phyloP scores from a whole-genome alignment of 2,113 vertebrate genomes.

The Ciconia maguari region DNA sequence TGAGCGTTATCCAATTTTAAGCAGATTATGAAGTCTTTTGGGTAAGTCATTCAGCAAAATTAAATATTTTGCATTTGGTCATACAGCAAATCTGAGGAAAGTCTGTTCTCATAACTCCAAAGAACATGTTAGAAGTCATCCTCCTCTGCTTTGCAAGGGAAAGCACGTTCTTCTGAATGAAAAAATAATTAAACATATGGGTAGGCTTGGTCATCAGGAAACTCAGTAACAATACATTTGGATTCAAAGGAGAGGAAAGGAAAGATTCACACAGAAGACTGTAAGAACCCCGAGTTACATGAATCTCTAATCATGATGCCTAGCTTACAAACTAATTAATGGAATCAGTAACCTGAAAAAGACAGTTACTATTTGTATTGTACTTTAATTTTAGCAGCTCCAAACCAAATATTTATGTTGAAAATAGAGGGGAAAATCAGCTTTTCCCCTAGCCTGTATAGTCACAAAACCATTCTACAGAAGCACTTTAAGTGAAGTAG shows the following conservation, averaged over 20 bases:
- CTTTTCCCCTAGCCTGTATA: neutral
- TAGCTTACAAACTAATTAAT: neutral
- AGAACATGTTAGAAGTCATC: neutral
- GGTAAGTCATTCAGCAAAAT: neutral
- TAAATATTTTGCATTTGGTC: neutral
- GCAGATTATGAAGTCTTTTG: neutral
- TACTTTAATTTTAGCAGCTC: neutral
- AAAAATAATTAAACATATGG: neutral
- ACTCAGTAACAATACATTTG: neutral
- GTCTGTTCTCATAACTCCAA: neutral
- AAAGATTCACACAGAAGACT: neutral
- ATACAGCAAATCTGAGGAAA: neutral
- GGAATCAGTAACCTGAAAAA: neutral
- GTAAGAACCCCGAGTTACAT: neutral
- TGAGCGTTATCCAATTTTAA: neutral
- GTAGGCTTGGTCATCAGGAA: neutral
- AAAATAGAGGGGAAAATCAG: neutral
- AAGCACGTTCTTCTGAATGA: neutral
- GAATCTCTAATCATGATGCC: neutral
- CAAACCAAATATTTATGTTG: neutral
- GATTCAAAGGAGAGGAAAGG: neutral
- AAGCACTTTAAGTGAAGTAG: neutral
- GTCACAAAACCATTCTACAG: neutral
- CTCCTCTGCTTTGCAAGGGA: neutral
- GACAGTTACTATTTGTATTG: neutral